A percentile compares a stretch with the other conserved stretches of the same genome.
phyloP scores from a whole-genome alignment of 2,888 invertebrate genomes.

The Criorhina ranunculi region DNA sequence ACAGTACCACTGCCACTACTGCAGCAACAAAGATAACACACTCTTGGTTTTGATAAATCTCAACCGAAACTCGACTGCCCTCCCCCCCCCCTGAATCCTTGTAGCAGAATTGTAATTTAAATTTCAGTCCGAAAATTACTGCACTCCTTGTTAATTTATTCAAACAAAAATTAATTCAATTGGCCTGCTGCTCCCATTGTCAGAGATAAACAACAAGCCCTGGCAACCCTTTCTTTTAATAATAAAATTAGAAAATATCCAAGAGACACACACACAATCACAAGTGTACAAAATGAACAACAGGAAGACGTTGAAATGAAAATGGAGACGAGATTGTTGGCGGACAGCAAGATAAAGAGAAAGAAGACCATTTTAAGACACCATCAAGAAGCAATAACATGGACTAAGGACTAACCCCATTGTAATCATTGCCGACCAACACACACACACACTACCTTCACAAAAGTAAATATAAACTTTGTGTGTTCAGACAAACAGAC shows the following conservation, averaged over 20 bases:
- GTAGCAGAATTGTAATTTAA: slow-evolving; percentile 60
- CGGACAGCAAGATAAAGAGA: slow-evolving; percentile 7
- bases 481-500: slow-evolving; percentile 23
- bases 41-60: slow-evolving; percentile 31
- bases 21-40: slow-evolving; percentile 46
- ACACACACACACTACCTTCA: not conserved
- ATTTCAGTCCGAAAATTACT: slow-evolving; percentile 67
- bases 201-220: slow-evolving; percentile 63
- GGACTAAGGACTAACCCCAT: slow-evolving; percentile 71
- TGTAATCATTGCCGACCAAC: slow-evolving; percentile 53
- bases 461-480: slow-evolving; percentile 6
- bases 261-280: not conserved
- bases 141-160: slow-evolving; percentile 70
- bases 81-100: no score
- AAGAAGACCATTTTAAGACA: slow-evolving; percentile 60
- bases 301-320: slow-evolving; percentile 16
- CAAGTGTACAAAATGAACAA: slow-evolving; percentile 18
- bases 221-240: slow-evolving; percentile 56
- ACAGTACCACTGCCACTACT: slow-evolving; percentile 30
- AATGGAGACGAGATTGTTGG: slow-evolving; percentile 8
- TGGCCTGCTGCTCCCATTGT: slow-evolving; percentile 62
- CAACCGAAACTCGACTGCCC: slow-evolving; percentile 6
- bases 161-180: slow-evolving; percentile 76
- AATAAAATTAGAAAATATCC: slow-evolving; percentile 54
- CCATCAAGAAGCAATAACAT: slow-evolving; percentile 76